Conservation (phyloP, 2,113 vertebrate species). For the Agapornis roseicollis region DNA sequence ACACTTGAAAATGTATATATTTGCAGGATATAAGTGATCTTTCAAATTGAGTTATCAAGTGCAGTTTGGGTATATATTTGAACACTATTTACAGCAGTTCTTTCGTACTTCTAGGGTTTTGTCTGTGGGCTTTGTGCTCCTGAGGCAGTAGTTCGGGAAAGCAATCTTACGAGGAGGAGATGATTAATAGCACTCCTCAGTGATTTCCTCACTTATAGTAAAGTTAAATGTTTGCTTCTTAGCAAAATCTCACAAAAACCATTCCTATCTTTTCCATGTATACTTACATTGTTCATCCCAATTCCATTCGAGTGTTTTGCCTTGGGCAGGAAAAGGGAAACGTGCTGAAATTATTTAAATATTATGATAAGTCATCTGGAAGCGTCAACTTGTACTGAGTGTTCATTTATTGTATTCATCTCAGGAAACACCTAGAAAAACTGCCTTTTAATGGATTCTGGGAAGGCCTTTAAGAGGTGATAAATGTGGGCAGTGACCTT, state of each 20-base stretch:
- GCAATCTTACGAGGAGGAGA: neutral
- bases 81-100: neutral
- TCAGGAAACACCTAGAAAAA: neutral
- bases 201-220: neutral
- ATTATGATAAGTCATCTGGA: neutral
- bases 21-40: neutral
- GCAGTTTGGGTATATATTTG: neutral
- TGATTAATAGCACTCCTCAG: neutral
- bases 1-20: neutral
- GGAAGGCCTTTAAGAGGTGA: neutral
- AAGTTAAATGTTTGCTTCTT: neutral
- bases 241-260: neutral
- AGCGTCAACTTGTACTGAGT: neutral
- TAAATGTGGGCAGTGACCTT: neutral
- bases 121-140: neutral
- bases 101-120: neutral
- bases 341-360: neutral
- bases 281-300: neutral
- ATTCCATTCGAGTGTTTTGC: neutral
- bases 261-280: neutral
- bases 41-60: neutral
- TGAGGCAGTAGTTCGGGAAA: neutral
- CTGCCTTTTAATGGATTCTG: neutral
- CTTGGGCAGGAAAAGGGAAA: neutral
- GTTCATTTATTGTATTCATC: neutral